phyloP scores from a whole-genome alignment of 37 sponge, comb jelly and placozoan genomes.

The Hexactinellida sp. region DNA sequence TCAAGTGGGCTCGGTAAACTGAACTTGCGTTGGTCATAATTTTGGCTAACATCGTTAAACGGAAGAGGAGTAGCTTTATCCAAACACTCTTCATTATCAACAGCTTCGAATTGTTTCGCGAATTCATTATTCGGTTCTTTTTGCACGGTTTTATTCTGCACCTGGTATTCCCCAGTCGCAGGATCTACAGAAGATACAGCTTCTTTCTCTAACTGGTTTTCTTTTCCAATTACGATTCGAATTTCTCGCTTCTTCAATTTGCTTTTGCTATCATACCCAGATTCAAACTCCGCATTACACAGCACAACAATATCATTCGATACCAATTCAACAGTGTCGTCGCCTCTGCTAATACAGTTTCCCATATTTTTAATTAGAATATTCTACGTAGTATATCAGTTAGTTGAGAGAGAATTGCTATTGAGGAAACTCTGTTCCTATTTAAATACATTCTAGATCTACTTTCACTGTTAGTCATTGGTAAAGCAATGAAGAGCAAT shows the following conservation, averaged over 20 bases:
- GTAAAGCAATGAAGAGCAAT: too few species aligned
- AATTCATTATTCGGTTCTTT: neutral
- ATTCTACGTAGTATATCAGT: too few species aligned
- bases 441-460: neutral
- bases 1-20: neutral
- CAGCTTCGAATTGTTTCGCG: neutral
- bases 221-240: neutral
- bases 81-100: neutral
- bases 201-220: neutral
- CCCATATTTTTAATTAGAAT: neutral
- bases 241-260: neutral
- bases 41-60: neutral
- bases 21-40: neutral
- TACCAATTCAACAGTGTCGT: neutral
- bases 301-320: neutral
- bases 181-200: neutral
- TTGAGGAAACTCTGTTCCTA: neutral
- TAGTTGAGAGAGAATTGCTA: neutral
- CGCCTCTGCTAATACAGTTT: neutral
- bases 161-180: neutral
- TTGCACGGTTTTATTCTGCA: neutral
- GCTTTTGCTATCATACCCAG: neutral
- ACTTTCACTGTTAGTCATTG: neutral
- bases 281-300: neutral
- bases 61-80: slow-evolving; percentile 19